Evolutionary conservation across 2,113 vertebrate genomes (phyloP).

Genomic region (Felis catus): F.catus_Fca126_mat1.0 CM031411.1:3018501-3019000

Average conservation of each 20-base stretch:
- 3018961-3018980: neutral
- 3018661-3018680: neutral
- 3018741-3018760: neutral
- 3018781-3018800: neutral
- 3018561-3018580: fast-evolving
- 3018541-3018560: too few species aligned
- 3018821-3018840: neutral
- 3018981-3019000: neutral
- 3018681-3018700: neutral
- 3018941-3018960: neutral
- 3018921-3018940: neutral
- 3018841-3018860: neutral
- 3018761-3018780: neutral
- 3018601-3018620: neutral
- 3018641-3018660: neutral
- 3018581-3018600: neutral
- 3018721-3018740: neutral
- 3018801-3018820: neutral
- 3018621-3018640: neutral
- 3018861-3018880: neutral
- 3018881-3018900: neutral
- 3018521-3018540: neutral
- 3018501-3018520: neutral
- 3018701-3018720: neutral
- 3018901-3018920: neutral